Percentiles rank a stretch among this genome's conserved stretches.
phyloP scores from a whole-genome alignment of 2,113 vertebrate species.

The Pycnonotus jocosus region DNA sequence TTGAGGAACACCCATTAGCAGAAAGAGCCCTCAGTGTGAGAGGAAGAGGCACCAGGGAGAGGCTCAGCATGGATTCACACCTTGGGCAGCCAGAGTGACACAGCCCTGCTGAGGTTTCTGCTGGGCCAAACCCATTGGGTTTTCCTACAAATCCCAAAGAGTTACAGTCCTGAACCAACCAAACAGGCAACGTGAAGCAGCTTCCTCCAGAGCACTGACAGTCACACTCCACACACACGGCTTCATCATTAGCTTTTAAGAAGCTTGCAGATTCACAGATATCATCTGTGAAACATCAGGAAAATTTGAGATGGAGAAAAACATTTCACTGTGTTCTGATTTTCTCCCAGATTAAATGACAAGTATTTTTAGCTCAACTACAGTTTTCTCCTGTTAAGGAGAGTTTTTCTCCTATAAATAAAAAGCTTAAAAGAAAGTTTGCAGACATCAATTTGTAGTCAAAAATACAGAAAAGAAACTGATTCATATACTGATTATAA shows the following conservation, averaged over 20 bases:
- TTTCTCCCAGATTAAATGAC: background rate
- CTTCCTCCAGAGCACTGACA: background rate
- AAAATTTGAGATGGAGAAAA: background rate
- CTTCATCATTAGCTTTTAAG: background rate
- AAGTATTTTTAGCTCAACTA: background rate
- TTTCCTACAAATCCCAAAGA: background rate
- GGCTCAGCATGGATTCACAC: background rate
- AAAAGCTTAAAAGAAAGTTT: background rate
- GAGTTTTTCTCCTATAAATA: background rate
- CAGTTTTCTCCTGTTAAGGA: background rate
- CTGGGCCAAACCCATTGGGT: background rate
- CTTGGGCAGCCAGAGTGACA: background rate
- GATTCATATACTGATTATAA: background rate
- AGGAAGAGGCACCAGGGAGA: background rate
- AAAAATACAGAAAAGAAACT: background rate
- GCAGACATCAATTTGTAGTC: background rate
- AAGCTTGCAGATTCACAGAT: background rate
- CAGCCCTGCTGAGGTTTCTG: background rate
- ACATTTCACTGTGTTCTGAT: background rate
- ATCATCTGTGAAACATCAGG: background rate
- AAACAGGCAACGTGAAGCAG: background rate
- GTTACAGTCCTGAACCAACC: background rate
- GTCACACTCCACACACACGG: background rate
- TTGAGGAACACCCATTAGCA: background rate
- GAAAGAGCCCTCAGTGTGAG: background rate